A percentile compares a stretch with the other conserved stretches of the same genome.
These are phyloP conservation scores for Poecilia latipinna DNA, from an alignment of 2,113 vertebrate species.

Conservation along the genomic window DNA sequence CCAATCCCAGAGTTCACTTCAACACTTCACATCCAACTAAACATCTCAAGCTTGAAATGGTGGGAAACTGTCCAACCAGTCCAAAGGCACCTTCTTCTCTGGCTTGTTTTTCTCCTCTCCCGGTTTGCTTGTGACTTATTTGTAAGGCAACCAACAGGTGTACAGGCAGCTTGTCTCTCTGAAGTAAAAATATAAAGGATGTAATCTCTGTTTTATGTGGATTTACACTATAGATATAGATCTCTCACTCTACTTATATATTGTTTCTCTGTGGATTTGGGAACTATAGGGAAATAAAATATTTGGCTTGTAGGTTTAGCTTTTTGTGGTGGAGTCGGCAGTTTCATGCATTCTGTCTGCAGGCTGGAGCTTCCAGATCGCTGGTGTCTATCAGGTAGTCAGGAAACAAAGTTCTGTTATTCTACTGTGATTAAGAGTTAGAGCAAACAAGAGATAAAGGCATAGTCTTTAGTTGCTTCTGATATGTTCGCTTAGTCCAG, in stretches of 20 bases:
- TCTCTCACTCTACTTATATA: constrained; percentile 74
- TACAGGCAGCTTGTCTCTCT: constrained; percentile 80
- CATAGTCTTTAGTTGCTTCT: constrained; percentile 26
- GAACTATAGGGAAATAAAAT: constrained; percentile 55
- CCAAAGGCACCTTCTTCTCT: constrained; percentile 83
- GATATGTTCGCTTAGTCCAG: constrained; percentile 25
- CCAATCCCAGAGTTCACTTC: constrained; percentile 72
- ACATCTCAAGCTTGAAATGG: constrained; percentile 74
- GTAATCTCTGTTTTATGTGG: constrained; percentile 72
- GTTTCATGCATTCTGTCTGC: constrained; percentile 74
- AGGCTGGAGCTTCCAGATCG: constrained; percentile 55
- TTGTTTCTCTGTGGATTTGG: constrained; percentile 65
- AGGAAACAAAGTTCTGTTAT: constrained; percentile 25
- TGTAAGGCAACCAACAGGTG: constrained; percentile 83
- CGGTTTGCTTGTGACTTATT: constrained; percentile 74
- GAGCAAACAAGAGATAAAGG: constrained; percentile 9
- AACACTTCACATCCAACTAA: constrained; percentile 77
- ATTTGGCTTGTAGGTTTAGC: constrained; percentile 80
- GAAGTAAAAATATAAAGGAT: constrained; percentile 81
- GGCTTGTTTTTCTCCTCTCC: constrained; percentile 58
- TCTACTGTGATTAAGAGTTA: constrained; percentile 11
- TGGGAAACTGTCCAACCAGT: constrained; percentile 73
- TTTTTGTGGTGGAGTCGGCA: constrained; percentile 58
- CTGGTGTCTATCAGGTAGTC: constrained; percentile 62
- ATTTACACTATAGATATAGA: constrained; percentile 74